These are phyloP conservation scores for Hoplodrina ambigua DNA, from an alignment of 2,888 invertebrate species.

Conservation along the genomic window DNA sequence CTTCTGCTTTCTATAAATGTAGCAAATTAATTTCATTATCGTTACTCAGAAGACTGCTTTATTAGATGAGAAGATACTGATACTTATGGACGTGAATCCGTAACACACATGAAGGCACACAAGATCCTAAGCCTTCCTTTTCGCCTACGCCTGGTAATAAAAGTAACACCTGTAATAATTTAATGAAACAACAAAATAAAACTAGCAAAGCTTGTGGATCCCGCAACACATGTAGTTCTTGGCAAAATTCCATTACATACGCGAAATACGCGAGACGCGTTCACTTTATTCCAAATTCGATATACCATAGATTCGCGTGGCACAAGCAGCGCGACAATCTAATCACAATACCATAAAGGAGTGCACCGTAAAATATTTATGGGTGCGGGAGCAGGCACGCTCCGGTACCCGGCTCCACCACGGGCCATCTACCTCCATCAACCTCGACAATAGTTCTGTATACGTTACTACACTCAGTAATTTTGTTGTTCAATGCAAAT, in stretches of 20 bases:
- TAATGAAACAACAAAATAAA: slow-evolving; percentile 42
- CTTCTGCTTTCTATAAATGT: background rate
- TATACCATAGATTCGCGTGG: slow-evolving; percentile 79
- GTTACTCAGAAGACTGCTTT: background rate
- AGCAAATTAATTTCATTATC: background rate
- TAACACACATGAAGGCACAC: background rate
- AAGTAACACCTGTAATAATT: slow-evolving; percentile 42
- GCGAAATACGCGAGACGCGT: slow-evolving; percentile 69
- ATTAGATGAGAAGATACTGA: background rate
- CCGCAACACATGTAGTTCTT: slow-evolving; percentile 58
- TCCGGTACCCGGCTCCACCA: slow-evolving; percentile 77
- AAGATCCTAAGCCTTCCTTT: slow-evolving; percentile 15
- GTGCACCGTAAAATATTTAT: slow-evolving; percentile 87
- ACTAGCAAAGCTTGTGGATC: slow-evolving; percentile 48
- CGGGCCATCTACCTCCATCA: slow-evolving; percentile 71
- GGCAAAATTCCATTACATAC: slow-evolving; percentile 62
- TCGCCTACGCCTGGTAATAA: slow-evolving; percentile 25
- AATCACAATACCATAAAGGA: slow-evolving; percentile 85
- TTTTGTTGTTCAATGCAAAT: slow-evolving; percentile 60
- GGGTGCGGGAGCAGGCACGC: slow-evolving; percentile 80
- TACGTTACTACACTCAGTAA: slow-evolving; percentile 53
- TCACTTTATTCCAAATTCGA: slow-evolving; percentile 81
- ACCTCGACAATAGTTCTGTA: slow-evolving; percentile 61
- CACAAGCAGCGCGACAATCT: slow-evolving; percentile 80
- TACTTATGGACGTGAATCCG: background rate